These are phyloP conservation scores for Jacana jacana DNA, from an alignment of 2,113 vertebrate species.

Conservation along the genomic window DNA sequence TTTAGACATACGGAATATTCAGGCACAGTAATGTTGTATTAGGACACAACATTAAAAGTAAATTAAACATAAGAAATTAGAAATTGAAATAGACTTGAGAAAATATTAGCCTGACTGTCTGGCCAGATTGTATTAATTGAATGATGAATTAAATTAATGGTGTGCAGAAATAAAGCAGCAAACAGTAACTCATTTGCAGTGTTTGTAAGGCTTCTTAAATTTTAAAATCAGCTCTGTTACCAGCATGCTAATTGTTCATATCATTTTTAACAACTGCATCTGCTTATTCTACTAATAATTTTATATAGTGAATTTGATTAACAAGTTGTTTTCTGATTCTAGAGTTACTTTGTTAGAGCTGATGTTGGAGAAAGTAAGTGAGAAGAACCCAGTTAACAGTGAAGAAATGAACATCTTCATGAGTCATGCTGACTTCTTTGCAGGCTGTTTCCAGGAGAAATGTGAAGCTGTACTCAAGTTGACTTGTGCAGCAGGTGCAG, in stretches of 20 bases:
- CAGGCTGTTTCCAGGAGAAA: slow-evolving; percentile 78
- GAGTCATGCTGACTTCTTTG: slow-evolving; percentile 78
- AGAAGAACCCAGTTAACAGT: slow-evolving; percentile 10
- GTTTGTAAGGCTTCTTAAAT: neutral
- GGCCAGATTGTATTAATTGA: neutral
- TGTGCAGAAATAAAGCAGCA: neutral
- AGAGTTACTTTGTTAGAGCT: slow-evolving; percentile 88
- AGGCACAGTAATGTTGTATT: neutral
- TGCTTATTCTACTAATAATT: neutral
- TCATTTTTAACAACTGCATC: neutral
- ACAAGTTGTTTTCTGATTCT: neutral
- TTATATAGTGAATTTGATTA: neutral
- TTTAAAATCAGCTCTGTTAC: neutral
- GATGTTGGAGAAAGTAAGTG: slow-evolving; percentile 77
- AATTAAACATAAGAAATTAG: neutral
- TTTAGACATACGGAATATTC: neutral
- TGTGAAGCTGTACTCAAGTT: slow-evolving; percentile 82
- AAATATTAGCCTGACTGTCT: neutral
- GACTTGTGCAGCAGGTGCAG: slow-evolving; percentile 59
- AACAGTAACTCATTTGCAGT: neutral
- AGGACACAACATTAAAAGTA: neutral
- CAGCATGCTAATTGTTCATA: neutral
- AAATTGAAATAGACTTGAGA: neutral
- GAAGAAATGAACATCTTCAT: slow-evolving; percentile 68
- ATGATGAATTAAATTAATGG: neutral